phyloP scores from a whole-genome alignment of 1,140 invertebrate genomes.

The Cyclina sinensis region DNA sequence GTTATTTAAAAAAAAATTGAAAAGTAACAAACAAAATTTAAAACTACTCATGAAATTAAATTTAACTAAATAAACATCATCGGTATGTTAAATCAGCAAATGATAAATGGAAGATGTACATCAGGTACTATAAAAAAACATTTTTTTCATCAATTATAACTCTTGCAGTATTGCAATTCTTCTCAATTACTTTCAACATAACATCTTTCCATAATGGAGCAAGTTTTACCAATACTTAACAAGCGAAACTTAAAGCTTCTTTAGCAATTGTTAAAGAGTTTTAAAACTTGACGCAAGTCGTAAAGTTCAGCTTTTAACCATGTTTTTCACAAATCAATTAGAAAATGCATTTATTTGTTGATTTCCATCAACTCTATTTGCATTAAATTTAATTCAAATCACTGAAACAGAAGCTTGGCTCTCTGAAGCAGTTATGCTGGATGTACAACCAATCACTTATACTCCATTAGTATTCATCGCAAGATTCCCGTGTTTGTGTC shows the following conservation, averaged over 20 bases:
- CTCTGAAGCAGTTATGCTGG: neutral
- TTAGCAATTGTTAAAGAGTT: neutral
- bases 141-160: too few species aligned
- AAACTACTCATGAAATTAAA: too few species aligned
- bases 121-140: too few species aligned
- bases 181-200: too few species aligned
- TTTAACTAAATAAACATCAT: too few species aligned
- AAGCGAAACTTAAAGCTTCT: neutral
- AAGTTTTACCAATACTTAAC: too few species aligned
- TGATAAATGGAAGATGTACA: too few species aligned
- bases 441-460: slow-evolving; percentile 19
- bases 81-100: too few species aligned
- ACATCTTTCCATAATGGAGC: neutral
- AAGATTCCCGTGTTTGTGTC: neutral
- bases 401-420: neutral
- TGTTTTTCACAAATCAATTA: neutral
- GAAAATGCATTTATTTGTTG: slow-evolving; percentile 12
- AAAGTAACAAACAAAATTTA: too few species aligned
- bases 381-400: neutral
- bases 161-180: too few species aligned
- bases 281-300: slow-evolving; percentile 16
- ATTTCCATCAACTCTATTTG: neutral
- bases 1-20: too few species aligned
- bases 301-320: neutral
- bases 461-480: slow-evolving; percentile 21